These are phyloP conservation scores for Panagrolaimus sp. DNA, from an alignment of 1,140 invertebrate species.

Conservation along the genomic window DNA sequence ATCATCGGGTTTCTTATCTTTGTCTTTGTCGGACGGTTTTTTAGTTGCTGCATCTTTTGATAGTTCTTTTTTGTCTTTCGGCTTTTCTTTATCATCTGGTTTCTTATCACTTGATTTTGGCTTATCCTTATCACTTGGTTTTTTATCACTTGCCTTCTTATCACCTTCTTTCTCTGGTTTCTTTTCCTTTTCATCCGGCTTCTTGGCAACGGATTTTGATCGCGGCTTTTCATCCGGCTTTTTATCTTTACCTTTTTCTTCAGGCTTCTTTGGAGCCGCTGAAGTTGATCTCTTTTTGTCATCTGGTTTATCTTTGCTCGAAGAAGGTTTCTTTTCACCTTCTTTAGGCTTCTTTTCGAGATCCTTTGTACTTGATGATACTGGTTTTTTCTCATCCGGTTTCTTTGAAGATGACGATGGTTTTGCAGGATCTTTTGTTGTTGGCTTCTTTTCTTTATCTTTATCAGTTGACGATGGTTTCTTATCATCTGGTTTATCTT, in stretches of 20 bases:
- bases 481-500: constrained; percentile 7
- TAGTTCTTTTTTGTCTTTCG: not conserved
- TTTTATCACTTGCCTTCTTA: too few relatives aligned
- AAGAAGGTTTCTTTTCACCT: not conserved
- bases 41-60: not conserved
- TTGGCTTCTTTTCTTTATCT: constrained; percentile 2
- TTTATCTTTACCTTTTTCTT: constrained; percentile 7
- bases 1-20: not conserved
- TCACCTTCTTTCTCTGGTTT: not conserved
- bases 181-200: not conserved
- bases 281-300: not conserved
- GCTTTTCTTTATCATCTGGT: not conserved
- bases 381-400: not conserved
- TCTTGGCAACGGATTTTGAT: not conserved
- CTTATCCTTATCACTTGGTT: not conserved
- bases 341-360: constrained; percentile 4
- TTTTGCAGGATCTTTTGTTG: not conserved
- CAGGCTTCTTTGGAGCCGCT: not conserved
- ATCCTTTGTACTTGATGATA: not conserved
- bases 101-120: not conserved
- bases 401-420: not conserved
- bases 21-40: not conserved
- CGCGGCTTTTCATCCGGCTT: not conserved
- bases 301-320: not conserved
- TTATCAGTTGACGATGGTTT: not conserved